A percentile compares a stretch with the other conserved stretches of the same genome.
phyloP scores from a whole-genome alignment of 2,113 vertebrate species.

The Reinhardtius hippoglossoides region DNA sequence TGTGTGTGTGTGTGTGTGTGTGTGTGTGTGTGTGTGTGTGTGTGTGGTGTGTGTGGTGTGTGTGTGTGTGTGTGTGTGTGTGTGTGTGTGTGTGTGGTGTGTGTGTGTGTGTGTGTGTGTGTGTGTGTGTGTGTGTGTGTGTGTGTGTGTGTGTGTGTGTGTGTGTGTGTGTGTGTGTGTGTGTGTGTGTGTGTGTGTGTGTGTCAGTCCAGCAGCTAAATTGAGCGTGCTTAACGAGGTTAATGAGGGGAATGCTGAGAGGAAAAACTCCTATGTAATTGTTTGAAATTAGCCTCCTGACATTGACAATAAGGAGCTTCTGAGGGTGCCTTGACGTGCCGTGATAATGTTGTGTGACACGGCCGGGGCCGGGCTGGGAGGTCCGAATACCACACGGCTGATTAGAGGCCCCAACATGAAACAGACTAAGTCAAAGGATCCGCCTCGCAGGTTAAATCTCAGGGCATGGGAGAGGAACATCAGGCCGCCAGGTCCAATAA shows the following conservation, averaged over 20 bases:
- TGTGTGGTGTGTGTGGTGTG: too few relatives aligned
- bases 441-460: conserved; percentile 67
- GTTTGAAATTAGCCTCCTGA: conserved; percentile 78
- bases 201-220: conserved; percentile 9
- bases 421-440: conserved; percentile 74
- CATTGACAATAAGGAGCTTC: conserved; percentile 78
- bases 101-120: neutral
- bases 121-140: too few relatives aligned
- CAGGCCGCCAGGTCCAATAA: conserved; percentile 38
- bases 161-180: neutral
- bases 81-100: neutral
- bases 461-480: conserved; percentile 75
- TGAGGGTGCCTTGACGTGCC: conserved; percentile 48
- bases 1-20: neutral
- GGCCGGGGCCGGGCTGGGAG: conserved; percentile 69
- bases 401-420: conserved; percentile 81
- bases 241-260: conserved; percentile 53
- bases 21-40: too few relatives aligned
- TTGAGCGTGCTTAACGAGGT: conserved; percentile 49
- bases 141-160: too few relatives aligned
- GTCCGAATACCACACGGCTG: conserved; percentile 78
- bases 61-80: neutral
- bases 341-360: conserved; percentile 68
- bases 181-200: neutral
- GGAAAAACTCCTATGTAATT: conserved; percentile 68